These are phyloP conservation scores for Phasianus colchicus DNA, from an alignment of 2,113 vertebrate genomes.

Conservation along the genomic window DNA sequence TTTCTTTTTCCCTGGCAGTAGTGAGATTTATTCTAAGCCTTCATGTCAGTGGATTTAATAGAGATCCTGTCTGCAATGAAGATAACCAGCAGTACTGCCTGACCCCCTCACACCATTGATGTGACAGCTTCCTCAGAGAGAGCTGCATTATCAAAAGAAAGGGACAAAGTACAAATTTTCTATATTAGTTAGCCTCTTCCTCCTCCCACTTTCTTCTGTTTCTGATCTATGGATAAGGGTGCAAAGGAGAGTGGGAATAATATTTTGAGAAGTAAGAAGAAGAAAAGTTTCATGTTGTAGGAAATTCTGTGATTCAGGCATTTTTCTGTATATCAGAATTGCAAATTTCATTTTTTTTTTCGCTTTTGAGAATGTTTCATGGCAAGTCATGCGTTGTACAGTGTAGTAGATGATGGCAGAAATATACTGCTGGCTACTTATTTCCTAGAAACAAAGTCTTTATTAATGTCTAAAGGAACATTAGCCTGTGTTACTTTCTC, in stretches of 20 bases:
- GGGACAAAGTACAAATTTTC: neutral
- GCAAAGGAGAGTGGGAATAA: neutral
- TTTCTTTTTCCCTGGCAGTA: neutral
- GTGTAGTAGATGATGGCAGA: neutral
- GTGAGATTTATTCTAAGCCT: neutral
- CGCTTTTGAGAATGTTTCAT: neutral
- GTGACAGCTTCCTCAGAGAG: neutral
- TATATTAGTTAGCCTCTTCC: neutral
- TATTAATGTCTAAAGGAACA: neutral
- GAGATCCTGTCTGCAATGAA: neutral
- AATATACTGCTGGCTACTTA: neutral
- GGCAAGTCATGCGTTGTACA: neutral
- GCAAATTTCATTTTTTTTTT: neutral
- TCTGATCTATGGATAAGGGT: neutral
- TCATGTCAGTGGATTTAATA: neutral
- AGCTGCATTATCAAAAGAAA: neutral
- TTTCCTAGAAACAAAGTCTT: neutral
- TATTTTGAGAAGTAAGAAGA: neutral
- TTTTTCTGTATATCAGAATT: neutral
- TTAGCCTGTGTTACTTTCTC: neutral
- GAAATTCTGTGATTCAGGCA: neutral
- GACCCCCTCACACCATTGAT: neutral
- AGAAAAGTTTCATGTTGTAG: neutral
- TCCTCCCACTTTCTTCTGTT: neutral
- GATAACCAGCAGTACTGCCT: neutral